Base-by-base conservation (phyloP, 92 coral and sea anemone genomes). In the Zoanthus sansibaricus region DNA sequence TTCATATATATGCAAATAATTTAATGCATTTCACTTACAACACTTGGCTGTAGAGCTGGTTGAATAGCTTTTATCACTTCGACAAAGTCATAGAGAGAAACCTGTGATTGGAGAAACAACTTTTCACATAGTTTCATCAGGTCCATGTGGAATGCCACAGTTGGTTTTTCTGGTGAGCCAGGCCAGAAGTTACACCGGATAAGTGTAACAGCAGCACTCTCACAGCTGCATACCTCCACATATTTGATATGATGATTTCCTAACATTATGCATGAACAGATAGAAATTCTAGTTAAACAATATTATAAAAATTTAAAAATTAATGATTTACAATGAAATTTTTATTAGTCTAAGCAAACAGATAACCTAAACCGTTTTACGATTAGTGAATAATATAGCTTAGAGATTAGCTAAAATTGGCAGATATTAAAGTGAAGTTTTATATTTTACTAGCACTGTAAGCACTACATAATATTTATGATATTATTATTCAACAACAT, bases 151-250 rank as follows among this genome's bases (percentile, higher is more conserved):
- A 89, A 89, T 8, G 84, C 88, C 2, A 83, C 86, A 6, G 80
- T 71, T 16, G 91, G 91, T 64, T 89, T 89, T 8, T 83, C 88
- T 47, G 91, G 88, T 17, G 91, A 89, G 7, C 91, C 88, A 14
- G 91, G 88, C 91, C 88, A 89, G 73, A 89, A 83, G 71, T 77
- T 68, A 37, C 58, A 73, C 14, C 88, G 72, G 0, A 89, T 32
- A 3, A 89, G 55, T 7, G 91, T 83, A 6, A 17, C 88, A 11
- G 88, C 91, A 76, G 15, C 4, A 13, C 79, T 76, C 37, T 89
- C 88, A 70, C 91, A 89, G 42, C 64, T 18, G 67, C 88, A 89
- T 1, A 89, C 84, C 49, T 89, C 91, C 2, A 89, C 88, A 75
- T 54, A 66, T 46, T 89, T 88, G 13, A 47, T 61, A 82, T 88